Percentiles rank a stretch among this genome's conserved stretches.
Conservation (phyloP, 1,140 invertebrate genomes). For the Thereuonema tuberculata region DNA sequence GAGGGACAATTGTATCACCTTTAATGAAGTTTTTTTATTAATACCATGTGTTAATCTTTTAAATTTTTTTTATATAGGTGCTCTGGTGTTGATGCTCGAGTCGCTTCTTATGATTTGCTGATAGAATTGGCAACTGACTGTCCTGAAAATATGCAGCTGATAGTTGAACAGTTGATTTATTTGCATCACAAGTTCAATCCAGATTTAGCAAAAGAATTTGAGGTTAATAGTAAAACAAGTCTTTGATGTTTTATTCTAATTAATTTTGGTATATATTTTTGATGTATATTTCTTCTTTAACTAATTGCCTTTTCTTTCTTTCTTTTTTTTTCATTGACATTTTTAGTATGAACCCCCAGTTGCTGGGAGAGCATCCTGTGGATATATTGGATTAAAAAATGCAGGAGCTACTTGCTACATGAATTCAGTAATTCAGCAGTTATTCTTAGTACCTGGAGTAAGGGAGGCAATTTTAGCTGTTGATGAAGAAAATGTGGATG, state of each 20-base stretch:
- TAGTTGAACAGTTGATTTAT: constrained; percentile 32
- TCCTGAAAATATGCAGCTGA: constrained; percentile 28
- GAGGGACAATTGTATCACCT: no score
- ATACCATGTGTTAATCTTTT: no score
- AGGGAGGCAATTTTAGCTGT: constrained; percentile 35
- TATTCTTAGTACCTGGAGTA: constrained; percentile 41
- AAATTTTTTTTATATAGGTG: constrained; percentile 29
- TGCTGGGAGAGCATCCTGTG: constrained; percentile 34
- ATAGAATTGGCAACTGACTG: constrained; percentile 32
- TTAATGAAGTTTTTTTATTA: no score
- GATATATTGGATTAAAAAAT: constrained; percentile 46
- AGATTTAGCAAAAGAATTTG: constrained; percentile 38
- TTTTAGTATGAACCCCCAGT: constrained; percentile 38
- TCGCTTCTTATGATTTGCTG: constrained; percentile 37
- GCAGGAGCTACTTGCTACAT: constrained; percentile 49
- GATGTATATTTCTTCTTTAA: no score
- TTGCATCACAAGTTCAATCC: constrained; percentile 36
- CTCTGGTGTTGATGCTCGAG: constrained; percentile 30
- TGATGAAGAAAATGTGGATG: constrained; percentile 31
- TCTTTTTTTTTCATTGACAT: not conserved
- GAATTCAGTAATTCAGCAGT: constrained; percentile 45
- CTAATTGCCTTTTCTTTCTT: not conserved
- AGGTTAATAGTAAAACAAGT: constrained; percentile 24
- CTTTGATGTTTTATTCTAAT: not conserved
- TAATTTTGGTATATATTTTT: no score